Evolutionary conservation across 2,113 vertebrate genomes (phyloP).

Genomic region (Hipposideros armiger): DNA sequence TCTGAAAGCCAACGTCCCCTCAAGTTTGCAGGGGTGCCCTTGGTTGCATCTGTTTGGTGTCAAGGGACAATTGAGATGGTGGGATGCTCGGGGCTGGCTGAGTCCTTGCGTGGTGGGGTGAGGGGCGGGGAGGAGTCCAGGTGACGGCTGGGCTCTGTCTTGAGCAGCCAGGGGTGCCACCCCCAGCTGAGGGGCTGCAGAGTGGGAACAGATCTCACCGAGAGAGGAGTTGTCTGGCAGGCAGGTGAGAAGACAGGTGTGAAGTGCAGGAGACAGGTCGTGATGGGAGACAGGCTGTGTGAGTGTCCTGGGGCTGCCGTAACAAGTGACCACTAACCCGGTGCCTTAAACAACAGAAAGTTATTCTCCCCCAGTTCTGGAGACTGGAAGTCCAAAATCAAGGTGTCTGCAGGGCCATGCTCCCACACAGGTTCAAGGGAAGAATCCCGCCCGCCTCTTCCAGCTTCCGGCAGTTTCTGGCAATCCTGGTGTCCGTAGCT

Average conservation of each 20-base stretch:
- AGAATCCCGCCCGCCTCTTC: neutral
- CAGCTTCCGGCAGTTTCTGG: neutral
- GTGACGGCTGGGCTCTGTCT: neutral
- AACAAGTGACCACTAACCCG: neutral
- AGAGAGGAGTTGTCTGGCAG: neutral
- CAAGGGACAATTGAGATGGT: neutral
- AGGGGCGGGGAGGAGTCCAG: neutral
- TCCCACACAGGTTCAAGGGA: neutral
- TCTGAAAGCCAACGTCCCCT: neutral
- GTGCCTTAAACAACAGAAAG: neutral
- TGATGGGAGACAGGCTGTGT: accelerated
- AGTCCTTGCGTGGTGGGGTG: neutral
- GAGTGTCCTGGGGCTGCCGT: neutral
- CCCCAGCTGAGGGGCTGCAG: neutral
- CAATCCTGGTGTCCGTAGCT: accelerated
- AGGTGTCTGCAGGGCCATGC: neutral
- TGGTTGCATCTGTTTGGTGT: neutral
- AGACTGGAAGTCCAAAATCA: neutral
- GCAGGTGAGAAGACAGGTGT: neutral
- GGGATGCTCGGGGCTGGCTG: neutral
- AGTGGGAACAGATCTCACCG: neutral
- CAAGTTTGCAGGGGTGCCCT: too few relatives aligned
- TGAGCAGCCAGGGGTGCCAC: accelerated
- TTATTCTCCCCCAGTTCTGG: neutral
- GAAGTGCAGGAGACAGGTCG: accelerated